Percentiles rank a stretch among this genome's conserved stretches.
Evolutionary conservation across 1,140 invertebrate genomes (phyloP).

Genomic region (Aphelinus atriplicis): DNA sequence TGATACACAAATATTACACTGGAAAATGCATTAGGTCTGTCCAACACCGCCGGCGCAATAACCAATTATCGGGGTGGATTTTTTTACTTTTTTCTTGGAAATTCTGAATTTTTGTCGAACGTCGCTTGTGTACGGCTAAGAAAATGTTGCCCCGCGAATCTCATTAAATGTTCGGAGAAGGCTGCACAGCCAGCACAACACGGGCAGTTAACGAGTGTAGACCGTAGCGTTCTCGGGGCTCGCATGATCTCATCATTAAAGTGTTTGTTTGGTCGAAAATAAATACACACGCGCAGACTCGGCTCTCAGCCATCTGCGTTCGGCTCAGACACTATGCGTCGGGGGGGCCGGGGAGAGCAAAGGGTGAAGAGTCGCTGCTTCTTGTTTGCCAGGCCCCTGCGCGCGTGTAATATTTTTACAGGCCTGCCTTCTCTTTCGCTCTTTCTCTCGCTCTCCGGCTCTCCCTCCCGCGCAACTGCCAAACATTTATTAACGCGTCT

Average conservation of each 20-base stretch:
- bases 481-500: constrained; percentile 36
- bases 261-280: constrained; percentile 60
- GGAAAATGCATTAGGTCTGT: no score
- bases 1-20: no score
- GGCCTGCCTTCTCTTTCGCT: constrained; percentile 41
- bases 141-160: no score
- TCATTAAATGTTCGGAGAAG: no score
- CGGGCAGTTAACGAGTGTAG: no score
- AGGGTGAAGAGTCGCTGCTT: constrained; percentile 37
- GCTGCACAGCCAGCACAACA: no score
- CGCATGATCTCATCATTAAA: constrained; percentile 56
- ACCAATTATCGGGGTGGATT: no score
- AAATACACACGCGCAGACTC: constrained; percentile 47
- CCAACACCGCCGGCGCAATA: no score
- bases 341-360: constrained; percentile 18
- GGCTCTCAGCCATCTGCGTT: constrained; percentile 50
- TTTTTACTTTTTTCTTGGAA: no score
- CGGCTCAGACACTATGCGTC: constrained; percentile 23
- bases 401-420: constrained; percentile 38
- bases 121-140: no score
- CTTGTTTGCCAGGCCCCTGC: constrained; percentile 44
- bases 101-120: no score
- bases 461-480: constrained; percentile 18
- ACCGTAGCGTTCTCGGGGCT: constrained; percentile 8
- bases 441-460: constrained; percentile 21